Base-by-base conservation (phyloP, 1,140 invertebrate genomes). In the Neodiprion fabricii region DNA sequence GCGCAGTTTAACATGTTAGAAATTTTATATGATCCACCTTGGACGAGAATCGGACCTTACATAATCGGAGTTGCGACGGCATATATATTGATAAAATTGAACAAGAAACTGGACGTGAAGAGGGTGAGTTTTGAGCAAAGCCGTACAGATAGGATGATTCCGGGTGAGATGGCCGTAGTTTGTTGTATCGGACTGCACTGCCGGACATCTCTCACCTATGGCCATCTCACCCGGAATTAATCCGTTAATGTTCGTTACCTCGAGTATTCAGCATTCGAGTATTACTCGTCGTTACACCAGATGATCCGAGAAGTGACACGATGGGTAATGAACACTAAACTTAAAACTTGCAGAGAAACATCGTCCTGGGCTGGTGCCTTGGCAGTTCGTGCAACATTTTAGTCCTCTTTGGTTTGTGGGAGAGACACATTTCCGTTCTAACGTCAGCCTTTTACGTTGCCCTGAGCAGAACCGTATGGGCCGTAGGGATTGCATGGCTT, bases 31-130 rank as follows among this genome's bases (percentile, higher is more conserved):
- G 82, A 87, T 74, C 84, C 86, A n/a, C 89, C 90, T 0, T 90
- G 89, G 89, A 79, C 85, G 9, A 85, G 90, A 82, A 86, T 90
- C 71, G 85, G 87, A 69, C 89, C 90, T 8, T 90, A 90, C 76
- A 75, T 90, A 28, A 76, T 90, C 50, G 90, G 90, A 77, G 83
- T 90, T 17, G 79, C 83, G 49, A 87, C 88, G 7, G 88, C 83
- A 40, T 88, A 87, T 47, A 81, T 89, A 71, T 48, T 88, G 65
- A 72, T 82, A 71, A 85, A 78, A 76, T 72, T 88, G 14, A 85
- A 89, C 28, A 81, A 83, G 48, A 83, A 85, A 79, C 77, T 89
- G 49, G 47, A 53, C 11, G 73, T 89, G 0, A 79, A 79, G 79
- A 87, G 79, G 78, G 89, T 90, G 82, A 61, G 48, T 47, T 21